Evolutionary conservation across 2,113 vertebrate genomes (phyloP).

Genomic region (Empidonax alnorum): DNA sequence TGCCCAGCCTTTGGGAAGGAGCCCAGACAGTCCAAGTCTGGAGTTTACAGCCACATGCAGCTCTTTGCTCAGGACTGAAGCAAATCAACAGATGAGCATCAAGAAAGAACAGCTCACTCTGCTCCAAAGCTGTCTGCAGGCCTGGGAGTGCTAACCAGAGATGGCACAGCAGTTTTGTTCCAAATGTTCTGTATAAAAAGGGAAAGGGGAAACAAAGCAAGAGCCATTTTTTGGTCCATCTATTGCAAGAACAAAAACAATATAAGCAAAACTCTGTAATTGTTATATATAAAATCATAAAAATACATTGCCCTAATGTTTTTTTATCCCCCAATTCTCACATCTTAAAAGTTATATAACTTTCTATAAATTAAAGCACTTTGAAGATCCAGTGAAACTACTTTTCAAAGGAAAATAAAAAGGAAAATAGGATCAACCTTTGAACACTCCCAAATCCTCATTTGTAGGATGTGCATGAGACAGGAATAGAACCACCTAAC

Average conservation of each 20-base stretch:
- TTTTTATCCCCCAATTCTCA: slow-evolving; percentile 20
- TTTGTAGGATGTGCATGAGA: neutral
- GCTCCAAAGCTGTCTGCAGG: neutral
- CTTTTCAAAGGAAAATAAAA: slow-evolving; percentile 33
- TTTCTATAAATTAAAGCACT: slow-evolving; percentile 30
- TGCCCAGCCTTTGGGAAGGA: neutral
- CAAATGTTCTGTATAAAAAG: slow-evolving; percentile 44
- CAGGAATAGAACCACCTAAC: neutral
- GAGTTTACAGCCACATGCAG: neutral
- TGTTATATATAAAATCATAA: slow-evolving; percentile 51
- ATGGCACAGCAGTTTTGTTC: neutral
- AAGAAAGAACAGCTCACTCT: neutral
- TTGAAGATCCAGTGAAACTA: neutral
- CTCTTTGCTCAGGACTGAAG: neutral
- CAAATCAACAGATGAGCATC: neutral
- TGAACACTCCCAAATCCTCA: slow-evolving; percentile 9
- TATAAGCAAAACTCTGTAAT: slow-evolving; percentile 28
- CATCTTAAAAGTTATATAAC: slow-evolving; percentile 13
- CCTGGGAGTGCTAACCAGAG: neutral
- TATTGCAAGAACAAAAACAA: slow-evolving; percentile 27
- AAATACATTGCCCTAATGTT: slow-evolving; percentile 32
- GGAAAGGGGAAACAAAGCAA: slow-evolving; percentile 36
- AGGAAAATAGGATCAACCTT: neutral
- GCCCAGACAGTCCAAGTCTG: neutral
- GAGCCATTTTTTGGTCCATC: slow-evolving; percentile 17